Base-by-base conservation (phyloP, 1,140 invertebrate species). In the Heliothis virescens region DNA sequence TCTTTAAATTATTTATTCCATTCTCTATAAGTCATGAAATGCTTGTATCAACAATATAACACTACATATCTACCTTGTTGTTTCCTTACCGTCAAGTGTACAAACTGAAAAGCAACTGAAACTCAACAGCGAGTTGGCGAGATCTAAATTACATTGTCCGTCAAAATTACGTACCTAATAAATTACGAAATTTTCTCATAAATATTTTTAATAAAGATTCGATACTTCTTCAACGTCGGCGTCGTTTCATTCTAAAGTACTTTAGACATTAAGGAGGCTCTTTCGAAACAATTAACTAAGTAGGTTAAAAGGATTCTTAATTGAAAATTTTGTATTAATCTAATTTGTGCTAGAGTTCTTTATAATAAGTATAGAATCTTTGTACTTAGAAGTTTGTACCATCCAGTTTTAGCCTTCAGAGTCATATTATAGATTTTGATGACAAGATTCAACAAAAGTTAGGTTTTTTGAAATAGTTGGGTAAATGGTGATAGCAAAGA, bases 211-310 rank as follows among this genome's bases (percentile, higher is more conserved):
- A 41, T 12, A 18, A 15, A 53, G n/a, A 71, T 52, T 71, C 15
- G 21, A 53, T 52, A 52, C 26, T 21, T 13, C 73, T 29, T 53
- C 11, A 34, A 12, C 47, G 12, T 52, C 73, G 29, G 1, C 47
- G 11, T 52, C 73, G 29, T 26, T 15, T 26, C n/a, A 11, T 18
- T 60, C 16, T 34, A 21, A 41, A 63, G 18, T 63, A 21, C 59
- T n/a, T 65, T 47, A 41, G 34, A n/a, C 29, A 15, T 29, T 47
- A 50, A 53, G 21, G 11, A 63, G 34, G 21, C 34, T 15, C 74
- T 76, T 76, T 63, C 47, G 60, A 65, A 76, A 76, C 74, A 76
- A 76, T 76, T 76, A 76, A 76, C 74, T 65, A 76, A 76, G 74
- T 76, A 76, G 74, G 60, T 26, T 65, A 76, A 76, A 76, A 76